Base-by-base conservation (phyloP, 2,888 invertebrate species). In the Schizotus pectinicornis region DNA sequence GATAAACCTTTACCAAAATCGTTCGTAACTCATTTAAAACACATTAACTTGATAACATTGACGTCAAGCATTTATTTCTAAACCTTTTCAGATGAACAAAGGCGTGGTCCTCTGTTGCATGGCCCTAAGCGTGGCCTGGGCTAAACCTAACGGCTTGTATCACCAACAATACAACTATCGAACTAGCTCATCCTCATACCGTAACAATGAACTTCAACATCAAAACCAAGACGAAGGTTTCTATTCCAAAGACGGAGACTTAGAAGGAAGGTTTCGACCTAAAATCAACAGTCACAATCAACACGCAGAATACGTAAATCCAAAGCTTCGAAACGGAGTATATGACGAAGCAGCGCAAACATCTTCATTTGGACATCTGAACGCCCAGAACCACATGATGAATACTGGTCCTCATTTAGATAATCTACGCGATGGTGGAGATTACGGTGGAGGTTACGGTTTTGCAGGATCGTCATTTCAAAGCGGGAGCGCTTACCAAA, bases 121-220 rank as follows among this genome's bases (percentile, higher is more conserved):
- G 37, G 49, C 72, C 22, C 48, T 70, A 33, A 57, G 41, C 11
- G 36, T 64, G 12, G 64, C 64, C 6, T n/a, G 62, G 1, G 71
- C 73, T 1, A 63, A 64, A 33, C 78, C 78, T 7, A 75, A 71
- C 30, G 79, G 79, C 3, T 73, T 70, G 59, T 79, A 73, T 61
- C 77, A 77, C 47, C 76, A 79, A 65, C 74, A 79, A 62, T 79
- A 77, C 64, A 76, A 78, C 61, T 80, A 77, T 67, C 73, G 75
- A 59, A 74, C 74, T n/a, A 76, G 77, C 6, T 69, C 77, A 3
- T 70, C 77, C 1, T 72, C 76, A 0, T 80, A 68, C 60, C 73
- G 71, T 56, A 79, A 80, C 63, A 77, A 79, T 63, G 78, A 80
- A 60, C 61, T 80, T 6, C 78, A 80, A 65, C 77, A 76, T 51